A percentile compares a stretch with the other conserved stretches of the same genome.
Conservation (phyloP, 2,888 invertebrate genomes). For the Limnephilus lunatus region DNA sequence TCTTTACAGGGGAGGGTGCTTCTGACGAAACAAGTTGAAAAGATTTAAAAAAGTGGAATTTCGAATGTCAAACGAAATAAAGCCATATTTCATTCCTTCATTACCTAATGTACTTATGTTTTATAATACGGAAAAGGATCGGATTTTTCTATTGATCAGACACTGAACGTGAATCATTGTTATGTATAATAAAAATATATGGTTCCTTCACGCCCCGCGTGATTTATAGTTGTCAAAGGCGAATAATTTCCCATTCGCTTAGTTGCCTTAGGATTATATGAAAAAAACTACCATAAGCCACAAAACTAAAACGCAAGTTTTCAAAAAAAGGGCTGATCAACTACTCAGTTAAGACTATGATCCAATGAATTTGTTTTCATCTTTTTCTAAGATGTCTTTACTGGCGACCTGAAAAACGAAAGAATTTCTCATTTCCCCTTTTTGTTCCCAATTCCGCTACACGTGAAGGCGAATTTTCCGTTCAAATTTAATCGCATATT, state of each 20-base stretch:
- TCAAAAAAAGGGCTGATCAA: not conserved
- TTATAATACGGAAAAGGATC: not conserved
- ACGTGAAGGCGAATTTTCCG: constrained; percentile 5
- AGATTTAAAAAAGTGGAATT: no score
- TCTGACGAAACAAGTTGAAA: no score
- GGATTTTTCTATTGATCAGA: not conserved
- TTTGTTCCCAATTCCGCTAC: not conserved
- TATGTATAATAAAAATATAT: not conserved
- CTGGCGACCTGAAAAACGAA: not conserved
- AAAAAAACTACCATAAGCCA: not conserved
- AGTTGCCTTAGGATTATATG: not conserved
- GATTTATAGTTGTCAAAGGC: constrained; percentile 21
- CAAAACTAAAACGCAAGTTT: not conserved
- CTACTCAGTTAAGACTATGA: not conserved
- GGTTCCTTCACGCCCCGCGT: not conserved
- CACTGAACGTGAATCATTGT: not conserved
- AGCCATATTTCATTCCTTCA: no score
- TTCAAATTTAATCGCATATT: constrained; percentile 1
- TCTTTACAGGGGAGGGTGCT: no score
- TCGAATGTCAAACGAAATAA: no score
- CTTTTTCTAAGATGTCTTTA: not conserved
- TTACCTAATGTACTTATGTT: not conserved
- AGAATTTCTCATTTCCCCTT: not conserved
- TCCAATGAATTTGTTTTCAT: not conserved
- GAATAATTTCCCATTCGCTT: not conserved